Evolutionary conservation across 1,140 invertebrate species (phyloP).

Genomic region (Rhopalosiphum padi): DNA sequence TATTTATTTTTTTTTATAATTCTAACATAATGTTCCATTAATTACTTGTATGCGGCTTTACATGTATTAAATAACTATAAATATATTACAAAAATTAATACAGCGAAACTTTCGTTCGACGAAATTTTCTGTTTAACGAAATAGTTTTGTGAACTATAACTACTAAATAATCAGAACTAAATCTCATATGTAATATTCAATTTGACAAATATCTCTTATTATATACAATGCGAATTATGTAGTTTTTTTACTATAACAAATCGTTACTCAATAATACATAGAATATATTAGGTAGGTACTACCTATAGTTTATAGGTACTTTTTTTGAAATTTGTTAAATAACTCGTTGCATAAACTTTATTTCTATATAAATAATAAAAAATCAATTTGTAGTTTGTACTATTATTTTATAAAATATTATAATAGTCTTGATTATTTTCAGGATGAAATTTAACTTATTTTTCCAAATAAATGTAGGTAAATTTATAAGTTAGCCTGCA

Average conservation of each 20-base stretch:
- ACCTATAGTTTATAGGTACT: background rate
- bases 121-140: background rate
- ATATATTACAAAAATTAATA: background rate
- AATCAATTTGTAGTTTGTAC: background rate
- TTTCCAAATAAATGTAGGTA: background rate
- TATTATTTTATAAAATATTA: background rate
- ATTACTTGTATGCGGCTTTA: background rate
- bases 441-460: background rate
- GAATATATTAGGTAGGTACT: background rate
- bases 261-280: background rate
- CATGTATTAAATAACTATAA: background rate
- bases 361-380: background rate
- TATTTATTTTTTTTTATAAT: background rate
- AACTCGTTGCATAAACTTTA: background rate
- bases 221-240: background rate
- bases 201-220: background rate
- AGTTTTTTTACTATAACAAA: background rate
- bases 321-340: background rate
- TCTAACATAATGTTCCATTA: background rate
- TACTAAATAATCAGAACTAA: background rate
- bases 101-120: background rate
- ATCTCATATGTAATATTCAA: background rate
- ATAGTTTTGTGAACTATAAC: background rate
- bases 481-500: background rate
- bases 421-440: background rate